Conservation (phyloP, 2,888 invertebrate species). For the Drosophila fungiperda region DNA sequence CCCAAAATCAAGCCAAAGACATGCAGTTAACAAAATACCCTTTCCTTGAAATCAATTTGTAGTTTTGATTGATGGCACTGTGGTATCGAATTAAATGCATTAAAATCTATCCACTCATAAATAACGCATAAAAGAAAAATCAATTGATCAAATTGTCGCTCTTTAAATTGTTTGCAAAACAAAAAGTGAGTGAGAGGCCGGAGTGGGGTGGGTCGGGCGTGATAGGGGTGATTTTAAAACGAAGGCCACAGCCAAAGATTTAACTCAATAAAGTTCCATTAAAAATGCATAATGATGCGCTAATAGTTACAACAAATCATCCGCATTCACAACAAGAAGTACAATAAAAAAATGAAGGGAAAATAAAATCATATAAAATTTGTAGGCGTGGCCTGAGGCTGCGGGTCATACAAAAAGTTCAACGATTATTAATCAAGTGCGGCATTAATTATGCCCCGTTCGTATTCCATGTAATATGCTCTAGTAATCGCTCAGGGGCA, state of each 20-base stretch:
- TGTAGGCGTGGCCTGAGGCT: conserved; percentile 51
- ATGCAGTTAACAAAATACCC: conserved; percentile 25
- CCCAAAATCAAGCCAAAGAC: conserved; percentile 23
- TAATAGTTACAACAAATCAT: conserved; percentile 74
- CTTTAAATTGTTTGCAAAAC: conserved; percentile 49
- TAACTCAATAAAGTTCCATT: conserved; percentile 69
- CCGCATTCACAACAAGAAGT: conserved; percentile 39
- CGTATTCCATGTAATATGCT: conserved; percentile 34
- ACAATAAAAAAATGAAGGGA: conserved; percentile 17
- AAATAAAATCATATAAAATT: conserved; percentile 24
- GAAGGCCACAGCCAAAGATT: conserved; percentile 65
- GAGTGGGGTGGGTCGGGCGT: not conserved
- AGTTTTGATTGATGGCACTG: conserved; percentile 68
- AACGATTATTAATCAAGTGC: conserved; percentile 79
- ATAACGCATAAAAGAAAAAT: conserved; percentile 43
- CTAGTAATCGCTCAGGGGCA: conserved; percentile 43
- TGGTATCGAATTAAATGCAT: conserved; percentile 43
- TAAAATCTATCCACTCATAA: conserved; percentile 56
- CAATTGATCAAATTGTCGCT: conserved; percentile 66
- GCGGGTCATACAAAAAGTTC: conserved; percentile 69
- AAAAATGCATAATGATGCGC: conserved; percentile 58
- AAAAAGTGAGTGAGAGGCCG: not conserved
- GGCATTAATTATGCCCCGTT: conserved; percentile 66
- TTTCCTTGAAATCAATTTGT: conserved; percentile 49
- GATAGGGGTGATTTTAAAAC: conserved; percentile 51